Percentiles rank a stretch among this genome's conserved stretches.
Evolutionary conservation across 2,888 invertebrate species (phyloP).

Genomic region (Pterostichus madidus): DNA sequence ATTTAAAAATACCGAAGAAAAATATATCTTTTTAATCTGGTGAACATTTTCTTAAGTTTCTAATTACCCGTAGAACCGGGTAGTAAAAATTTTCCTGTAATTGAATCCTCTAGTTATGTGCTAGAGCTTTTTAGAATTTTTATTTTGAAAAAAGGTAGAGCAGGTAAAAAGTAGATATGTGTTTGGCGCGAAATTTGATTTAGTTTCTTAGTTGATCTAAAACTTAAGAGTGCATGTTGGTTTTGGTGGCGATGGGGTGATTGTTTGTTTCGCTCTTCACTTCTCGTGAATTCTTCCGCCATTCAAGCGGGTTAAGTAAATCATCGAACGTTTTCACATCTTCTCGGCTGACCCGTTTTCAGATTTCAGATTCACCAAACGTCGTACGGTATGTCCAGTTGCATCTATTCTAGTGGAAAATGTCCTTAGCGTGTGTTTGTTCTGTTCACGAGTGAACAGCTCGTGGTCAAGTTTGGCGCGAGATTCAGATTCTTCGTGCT

Average conservation of each 20-base stretch:
- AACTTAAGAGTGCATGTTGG: constrained; percentile 9
- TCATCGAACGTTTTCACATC: constrained; percentile 10
- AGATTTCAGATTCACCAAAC: not conserved
- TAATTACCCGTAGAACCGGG: too few species aligned
- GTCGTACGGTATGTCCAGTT: not conserved
- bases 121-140: too few species aligned
- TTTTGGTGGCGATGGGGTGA: constrained; percentile 8
- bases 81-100: too few species aligned
- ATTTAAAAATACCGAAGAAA: too few species aligned
- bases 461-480: not conserved
- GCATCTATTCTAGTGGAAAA: constrained; percentile 10
- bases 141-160: too few species aligned
- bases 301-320: constrained; percentile 26
- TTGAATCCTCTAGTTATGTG: too few species aligned
- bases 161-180: too few species aligned
- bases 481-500: constrained; percentile 2
- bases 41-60: too few species aligned
- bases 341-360: constrained; percentile 16
- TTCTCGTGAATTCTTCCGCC: constrained; percentile 27
- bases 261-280: constrained; percentile 6
- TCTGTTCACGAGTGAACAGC: not conserved
- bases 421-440: constrained; percentile 14
- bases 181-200: not conserved
- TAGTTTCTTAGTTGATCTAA: not conserved
- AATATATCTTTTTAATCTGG: too few species aligned